Evolutionary conservation across 2,888 invertebrate genomes (phyloP).

Genomic region (Drosophila buzzatii): DNA sequence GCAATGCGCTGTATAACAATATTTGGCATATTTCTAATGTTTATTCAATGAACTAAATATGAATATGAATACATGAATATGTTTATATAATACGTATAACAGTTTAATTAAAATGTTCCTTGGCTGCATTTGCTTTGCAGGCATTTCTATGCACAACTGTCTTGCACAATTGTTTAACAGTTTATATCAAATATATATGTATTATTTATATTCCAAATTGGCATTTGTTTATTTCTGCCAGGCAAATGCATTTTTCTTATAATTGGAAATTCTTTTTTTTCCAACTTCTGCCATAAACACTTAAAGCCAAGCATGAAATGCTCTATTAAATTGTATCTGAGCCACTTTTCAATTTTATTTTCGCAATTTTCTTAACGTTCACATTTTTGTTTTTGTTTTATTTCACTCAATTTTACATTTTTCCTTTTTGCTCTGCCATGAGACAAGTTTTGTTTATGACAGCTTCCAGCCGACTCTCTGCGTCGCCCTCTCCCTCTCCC

Average conservation of each 20-base stretch:
- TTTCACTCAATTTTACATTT: background rate
- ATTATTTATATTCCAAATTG: background rate
- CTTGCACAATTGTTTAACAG: background rate
- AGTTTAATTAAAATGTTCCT: background rate
- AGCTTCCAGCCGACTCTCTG: slow-evolving; percentile 35
- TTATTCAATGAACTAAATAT: slow-evolving; percentile 8
- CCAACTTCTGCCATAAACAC: background rate
- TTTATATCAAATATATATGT: background rate
- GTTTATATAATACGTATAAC: background rate
- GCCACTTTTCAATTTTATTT: slow-evolving; percentile 38
- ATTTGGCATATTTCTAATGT: background rate
- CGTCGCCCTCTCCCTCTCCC: background rate
- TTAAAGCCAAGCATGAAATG: background rate
- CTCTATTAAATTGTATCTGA: slow-evolving; percentile 10
- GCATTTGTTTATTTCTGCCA: background rate
- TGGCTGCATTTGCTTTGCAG: background rate
- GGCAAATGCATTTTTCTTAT: background rate
- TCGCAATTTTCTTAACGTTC: slow-evolving; percentile 3
- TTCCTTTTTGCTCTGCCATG: background rate
- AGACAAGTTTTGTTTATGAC: slow-evolving; percentile 64
- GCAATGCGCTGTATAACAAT: background rate
- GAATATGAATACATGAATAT: background rate
- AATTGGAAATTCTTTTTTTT: background rate
- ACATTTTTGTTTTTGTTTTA: background rate
- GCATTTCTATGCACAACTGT: background rate